phyloP scores from a whole-genome alignment of 2,113 vertebrate species.

The Macroglossus sobrinus region DNA sequence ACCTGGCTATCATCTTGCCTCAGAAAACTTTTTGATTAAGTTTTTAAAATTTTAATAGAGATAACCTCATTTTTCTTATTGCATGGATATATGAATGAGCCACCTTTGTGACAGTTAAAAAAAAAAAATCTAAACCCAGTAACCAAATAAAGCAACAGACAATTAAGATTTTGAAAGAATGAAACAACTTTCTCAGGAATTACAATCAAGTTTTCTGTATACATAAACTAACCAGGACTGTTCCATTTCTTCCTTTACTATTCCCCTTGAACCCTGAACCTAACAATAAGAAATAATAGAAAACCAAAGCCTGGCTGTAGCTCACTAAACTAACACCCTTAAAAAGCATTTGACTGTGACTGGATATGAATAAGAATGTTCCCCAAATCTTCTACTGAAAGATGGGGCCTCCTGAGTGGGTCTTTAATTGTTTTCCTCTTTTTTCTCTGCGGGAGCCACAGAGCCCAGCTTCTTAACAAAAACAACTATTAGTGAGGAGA shows the following conservation, averaged over 20 bases:
- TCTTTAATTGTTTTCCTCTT: slow-evolving; percentile 67
- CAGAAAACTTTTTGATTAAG: background rate
- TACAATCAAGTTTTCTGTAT: background rate
- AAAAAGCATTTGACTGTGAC: slow-evolving; percentile 50
- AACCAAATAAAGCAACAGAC: background rate
- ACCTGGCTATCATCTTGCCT: background rate
- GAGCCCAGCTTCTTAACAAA: slow-evolving; percentile 61
- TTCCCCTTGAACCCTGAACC: slow-evolving; percentile 48
- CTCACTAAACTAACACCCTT: slow-evolving; percentile 53
- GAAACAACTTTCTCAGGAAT: slow-evolving; percentile 27
- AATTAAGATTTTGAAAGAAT: background rate
- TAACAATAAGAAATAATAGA: slow-evolving; percentile 46
- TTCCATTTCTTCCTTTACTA: slow-evolving; percentile 24
- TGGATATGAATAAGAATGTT: slow-evolving; percentile 43
- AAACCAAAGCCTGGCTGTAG: slow-evolving; percentile 1
- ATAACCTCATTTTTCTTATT: background rate
- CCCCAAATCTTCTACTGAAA: slow-evolving; percentile 59
- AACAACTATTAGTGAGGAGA: slow-evolving; percentile 58
- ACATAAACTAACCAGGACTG: background rate
- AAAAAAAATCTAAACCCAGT: background rate
- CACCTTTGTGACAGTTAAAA: background rate
- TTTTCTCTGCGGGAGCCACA: slow-evolving; percentile 41
- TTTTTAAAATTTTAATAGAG: background rate
- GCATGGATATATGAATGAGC: background rate
- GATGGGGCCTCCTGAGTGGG: slow-evolving; percentile 53